These are phyloP conservation scores for Anolis apletophallus DNA, from an alignment of 2,797 vertebrate species.

Conservation along the genomic window DNA sequence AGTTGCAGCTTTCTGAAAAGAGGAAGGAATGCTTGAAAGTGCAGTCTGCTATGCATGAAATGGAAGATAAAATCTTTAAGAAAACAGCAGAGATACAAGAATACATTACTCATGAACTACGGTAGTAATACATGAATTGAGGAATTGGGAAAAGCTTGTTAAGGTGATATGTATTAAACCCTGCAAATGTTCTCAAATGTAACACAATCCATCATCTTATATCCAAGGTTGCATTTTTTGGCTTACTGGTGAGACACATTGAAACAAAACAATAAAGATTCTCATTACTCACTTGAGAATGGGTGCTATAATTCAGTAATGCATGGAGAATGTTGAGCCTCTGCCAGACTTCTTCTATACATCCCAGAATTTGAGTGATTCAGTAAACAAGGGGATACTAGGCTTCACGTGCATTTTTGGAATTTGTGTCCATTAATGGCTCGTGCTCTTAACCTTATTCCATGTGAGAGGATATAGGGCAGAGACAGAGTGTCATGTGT, in stretches of 20 bases:
- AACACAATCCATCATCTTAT: neutral
- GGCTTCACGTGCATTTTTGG: neutral
- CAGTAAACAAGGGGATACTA: neutral
- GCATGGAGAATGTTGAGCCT: neutral
- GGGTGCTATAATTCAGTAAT: neutral
- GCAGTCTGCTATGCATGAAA: slow-evolving; percentile 38
- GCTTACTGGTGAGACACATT: neutral
- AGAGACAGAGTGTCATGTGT: too few relatives aligned
- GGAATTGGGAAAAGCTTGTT: slow-evolving; percentile 6
- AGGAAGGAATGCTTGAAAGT: slow-evolving; percentile 49
- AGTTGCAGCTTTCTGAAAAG: slow-evolving; percentile 46
- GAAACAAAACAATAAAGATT: neutral
- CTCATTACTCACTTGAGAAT: neutral
- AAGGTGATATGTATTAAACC: neutral
- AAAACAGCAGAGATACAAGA: slow-evolving; percentile 47
- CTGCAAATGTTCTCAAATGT: neutral
- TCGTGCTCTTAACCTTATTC: neutral
- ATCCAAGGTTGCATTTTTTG: neutral
- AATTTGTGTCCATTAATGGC: neutral
- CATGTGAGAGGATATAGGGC: neutral
- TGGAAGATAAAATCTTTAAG: slow-evolving; percentile 37
- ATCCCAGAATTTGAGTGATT: neutral
- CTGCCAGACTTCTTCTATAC: too few relatives aligned
- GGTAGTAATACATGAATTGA: slow-evolving; percentile 7
- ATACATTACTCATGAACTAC: neutral